phyloP scores from a whole-genome alignment of 2,888 invertebrate species.

The Morpho achilles region DNA sequence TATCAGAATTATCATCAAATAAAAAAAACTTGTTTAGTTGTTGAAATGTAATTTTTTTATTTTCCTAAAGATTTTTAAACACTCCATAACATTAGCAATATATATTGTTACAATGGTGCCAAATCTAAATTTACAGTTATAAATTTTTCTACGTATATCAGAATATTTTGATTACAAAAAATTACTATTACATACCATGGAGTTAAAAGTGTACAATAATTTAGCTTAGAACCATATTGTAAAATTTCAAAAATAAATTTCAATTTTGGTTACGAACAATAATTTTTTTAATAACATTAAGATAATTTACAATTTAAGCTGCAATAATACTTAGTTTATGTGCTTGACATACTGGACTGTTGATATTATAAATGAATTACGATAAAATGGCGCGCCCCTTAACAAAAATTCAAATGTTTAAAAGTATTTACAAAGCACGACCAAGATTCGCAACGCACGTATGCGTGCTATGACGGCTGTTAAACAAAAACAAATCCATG shows the following conservation, averaged over 20 bases:
- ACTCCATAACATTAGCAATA: constrained; percentile 67
- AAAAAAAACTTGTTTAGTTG: constrained; percentile 41
- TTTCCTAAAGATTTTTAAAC: constrained; percentile 60
- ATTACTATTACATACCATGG: constrained; percentile 11
- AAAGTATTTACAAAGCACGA: too few relatives aligned
- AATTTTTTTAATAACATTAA: constrained; percentile 8
- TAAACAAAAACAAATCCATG: too few relatives aligned
- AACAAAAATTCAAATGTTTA: too few relatives aligned
- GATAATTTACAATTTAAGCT: constrained; percentile 19
- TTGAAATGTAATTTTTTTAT: constrained; percentile 65
- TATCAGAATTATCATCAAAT: constrained; percentile 5
- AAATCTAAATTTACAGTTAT: constrained; percentile 19
- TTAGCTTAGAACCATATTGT: constrained; percentile 18
- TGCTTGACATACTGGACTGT: constrained; percentile 1
- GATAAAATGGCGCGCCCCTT: too few relatives aligned
- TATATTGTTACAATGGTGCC: constrained; percentile 31
- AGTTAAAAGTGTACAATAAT: constrained; percentile 22
- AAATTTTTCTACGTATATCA: constrained; percentile 15
- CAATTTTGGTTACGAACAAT: constrained; percentile 11
- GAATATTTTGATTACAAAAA: constrained; percentile 16
- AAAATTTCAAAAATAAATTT: constrained; percentile 25
- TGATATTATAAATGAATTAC: too few relatives aligned
- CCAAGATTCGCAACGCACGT: too few relatives aligned
- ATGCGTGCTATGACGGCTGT: too few relatives aligned
- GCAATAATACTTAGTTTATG: constrained; percentile 4